Evolutionary conservation across 2,888 invertebrate genomes (phyloP).

Genomic region (Patella pellucida): DNA sequence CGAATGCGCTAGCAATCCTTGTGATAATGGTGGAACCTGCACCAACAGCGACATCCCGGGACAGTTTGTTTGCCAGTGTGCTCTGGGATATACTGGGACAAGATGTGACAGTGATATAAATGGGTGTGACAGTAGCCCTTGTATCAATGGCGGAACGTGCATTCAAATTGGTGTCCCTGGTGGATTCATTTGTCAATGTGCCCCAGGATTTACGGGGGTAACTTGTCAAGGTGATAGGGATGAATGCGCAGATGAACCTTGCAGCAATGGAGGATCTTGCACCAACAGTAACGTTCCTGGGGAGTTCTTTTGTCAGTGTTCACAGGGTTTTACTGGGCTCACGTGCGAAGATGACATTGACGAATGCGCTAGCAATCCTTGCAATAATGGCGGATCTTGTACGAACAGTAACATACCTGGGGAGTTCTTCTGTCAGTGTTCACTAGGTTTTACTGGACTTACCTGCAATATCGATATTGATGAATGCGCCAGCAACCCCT

Average conservation of each 20-base stretch:
- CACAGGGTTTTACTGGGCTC: constrained; percentile 31
- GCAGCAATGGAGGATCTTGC: not conserved
- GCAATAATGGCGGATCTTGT: not conserved
- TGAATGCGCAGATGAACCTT: constrained; percentile 71
- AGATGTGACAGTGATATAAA: constrained; percentile 14
- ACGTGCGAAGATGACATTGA: constrained; percentile 87
- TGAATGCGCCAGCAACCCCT: constrained; percentile 81
- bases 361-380: constrained; percentile 79
- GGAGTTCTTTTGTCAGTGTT: constrained; percentile 16
- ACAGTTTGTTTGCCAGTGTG: constrained; percentile 9
- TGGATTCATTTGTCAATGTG: constrained; percentile 85
- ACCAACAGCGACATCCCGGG: constrained; percentile 8
- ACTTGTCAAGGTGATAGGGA: constrained; percentile 37
- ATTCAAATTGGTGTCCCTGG: constrained; percentile 71
- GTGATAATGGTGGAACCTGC: constrained; percentile 19
- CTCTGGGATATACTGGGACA: constrained; percentile 5
- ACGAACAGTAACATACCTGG: constrained; percentile 62
- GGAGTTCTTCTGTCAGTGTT: constrained; percentile 26
- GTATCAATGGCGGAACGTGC: constrained; percentile 35
- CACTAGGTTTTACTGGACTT: constrained; percentile 12
- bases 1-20: constrained; percentile 20
- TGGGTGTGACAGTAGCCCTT: constrained; percentile 34
- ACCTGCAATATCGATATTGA: constrained; percentile 15
- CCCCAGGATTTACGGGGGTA: constrained; percentile 80
- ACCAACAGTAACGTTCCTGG: constrained; percentile 13